Percentiles rank a stretch among this genome's conserved stretches.
These are phyloP conservation scores for Nephrotoma guestfalica DNA, from an alignment of 2,888 invertebrate species.

Conservation along the genomic window DNA sequence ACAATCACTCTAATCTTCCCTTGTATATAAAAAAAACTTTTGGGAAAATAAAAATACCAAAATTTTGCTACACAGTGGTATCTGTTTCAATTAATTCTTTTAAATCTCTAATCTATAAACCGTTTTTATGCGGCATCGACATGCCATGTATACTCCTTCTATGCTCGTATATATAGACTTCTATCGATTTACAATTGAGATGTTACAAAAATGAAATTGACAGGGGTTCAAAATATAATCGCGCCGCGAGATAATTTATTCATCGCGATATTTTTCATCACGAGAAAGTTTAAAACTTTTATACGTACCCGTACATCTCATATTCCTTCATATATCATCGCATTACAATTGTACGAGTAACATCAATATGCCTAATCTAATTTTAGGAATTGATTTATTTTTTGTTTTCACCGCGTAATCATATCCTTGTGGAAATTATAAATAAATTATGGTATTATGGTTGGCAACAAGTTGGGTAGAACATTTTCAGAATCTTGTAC, in stretches of 20 bases:
- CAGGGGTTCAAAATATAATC: not conserved
- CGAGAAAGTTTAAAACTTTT: not conserved
- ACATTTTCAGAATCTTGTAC: too few relatives aligned
- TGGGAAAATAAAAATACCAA: not conserved
- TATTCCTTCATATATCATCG: not conserved
- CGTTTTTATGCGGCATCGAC: not conserved
- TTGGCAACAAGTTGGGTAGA: too few relatives aligned
- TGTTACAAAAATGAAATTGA: not conserved
- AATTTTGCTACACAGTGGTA: not conserved
- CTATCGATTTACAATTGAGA: not conserved
- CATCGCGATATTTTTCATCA: not conserved
- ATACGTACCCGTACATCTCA: not conserved
- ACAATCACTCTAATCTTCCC: not conserved
- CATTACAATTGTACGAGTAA: not conserved
- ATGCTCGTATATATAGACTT: not conserved
- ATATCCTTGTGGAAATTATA: not conserved
- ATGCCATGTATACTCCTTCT: not conserved
- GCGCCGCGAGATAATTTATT: not conserved
- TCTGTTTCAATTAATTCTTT: not conserved
- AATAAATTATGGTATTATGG: not conserved
- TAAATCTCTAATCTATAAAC: not conserved
- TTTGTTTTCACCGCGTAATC: not conserved
- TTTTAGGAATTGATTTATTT: not conserved
- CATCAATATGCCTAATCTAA: not conserved
- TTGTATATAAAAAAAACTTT: not conserved